Base-by-base conservation (phyloP, 1,140 invertebrate genomes). In the Rhynchophorus ferrugineus region DNA sequence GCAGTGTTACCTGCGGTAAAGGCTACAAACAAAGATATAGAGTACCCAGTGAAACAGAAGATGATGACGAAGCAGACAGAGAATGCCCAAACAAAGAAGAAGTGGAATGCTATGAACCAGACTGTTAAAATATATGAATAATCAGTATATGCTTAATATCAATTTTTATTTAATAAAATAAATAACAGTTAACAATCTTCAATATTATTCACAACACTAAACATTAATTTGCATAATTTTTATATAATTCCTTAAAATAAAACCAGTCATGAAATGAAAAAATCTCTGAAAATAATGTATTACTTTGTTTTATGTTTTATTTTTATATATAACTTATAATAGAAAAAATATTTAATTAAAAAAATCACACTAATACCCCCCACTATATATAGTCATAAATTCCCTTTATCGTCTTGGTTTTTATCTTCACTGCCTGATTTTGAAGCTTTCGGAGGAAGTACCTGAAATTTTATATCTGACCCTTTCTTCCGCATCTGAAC, bases 1-100 rank as follows among this genome's bases (percentile, higher is more conserved):
- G 91, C 66, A 84, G 79, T 17, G 78, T 79, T 0, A 78, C 80
- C 0, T 94, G 91, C 65, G 89, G 89, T 0, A 75, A 74, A 3
- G 89, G 89, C 0, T 73, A 73, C 1, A 75, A 75, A 50, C 78
- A 78, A 9, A 75, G 90, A 7, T 78, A 76, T 0, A 70, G 87
- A 13, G 17, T 54, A 18, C 45, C 33, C 19, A 21, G 29, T 17
- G 41, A 39, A 8, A 37, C 53, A 13, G 51, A 57, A 3, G 54
- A 61, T 11, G 50, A 64, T 17, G 58, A 60, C 42, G 55, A 61
- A n/a, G 64, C 46, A 16, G 44, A 57, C 14, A 64, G 67, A 62
- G 63, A 62, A 9, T 57, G 58, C 67, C n/a, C 33, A 7, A 61
- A 37, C 21, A 43, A 48, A 34, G 71, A 75, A 58, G 61, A 59